Evolutionary conservation across 1,140 invertebrate genomes (phyloP).

Genomic region (Anoplolepis gracilipes): DNA sequence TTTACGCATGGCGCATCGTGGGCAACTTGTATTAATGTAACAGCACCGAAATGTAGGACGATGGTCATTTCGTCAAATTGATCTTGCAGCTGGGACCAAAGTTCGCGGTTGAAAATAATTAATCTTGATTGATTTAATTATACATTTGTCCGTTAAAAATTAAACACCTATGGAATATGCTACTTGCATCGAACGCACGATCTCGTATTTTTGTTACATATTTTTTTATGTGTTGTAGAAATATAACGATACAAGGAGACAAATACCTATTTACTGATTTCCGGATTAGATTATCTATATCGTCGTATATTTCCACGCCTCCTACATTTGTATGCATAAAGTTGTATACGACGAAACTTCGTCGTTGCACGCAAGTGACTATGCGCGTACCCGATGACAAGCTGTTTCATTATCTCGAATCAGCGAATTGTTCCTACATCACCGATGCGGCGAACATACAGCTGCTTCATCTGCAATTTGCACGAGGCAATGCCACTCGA

Average conservation of each 20-base stretch:
- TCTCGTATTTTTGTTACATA: conserved; percentile 29
- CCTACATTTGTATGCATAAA: conserved; percentile 9
- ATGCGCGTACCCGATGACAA: conserved; percentile 60
- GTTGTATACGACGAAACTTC: conserved; percentile 28
- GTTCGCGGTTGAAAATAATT: conserved; percentile 56
- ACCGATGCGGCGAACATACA: conserved; percentile 50
- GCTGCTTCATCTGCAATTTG: conserved; percentile 65
- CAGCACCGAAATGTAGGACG: conserved; percentile 5
- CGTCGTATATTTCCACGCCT: background rate
- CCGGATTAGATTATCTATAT: background rate
- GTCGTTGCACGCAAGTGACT: conserved; percentile 21
- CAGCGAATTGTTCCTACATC: conserved; percentile 61
- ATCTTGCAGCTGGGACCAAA: background rate
- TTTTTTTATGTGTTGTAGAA: background rate
- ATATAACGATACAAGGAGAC: background rate
- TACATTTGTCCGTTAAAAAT: conserved; percentile 59
- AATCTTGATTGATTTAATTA: conserved; percentile 73
- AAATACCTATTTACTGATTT: background rate
- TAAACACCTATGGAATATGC: conserved; percentile 38
- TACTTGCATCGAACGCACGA: background rate
- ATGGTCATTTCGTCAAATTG: conserved; percentile 56
- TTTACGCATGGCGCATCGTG: conserved; percentile 26
- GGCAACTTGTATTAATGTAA: conserved; percentile 25
- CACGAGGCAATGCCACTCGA: conserved; percentile 66
- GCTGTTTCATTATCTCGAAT: conserved; percentile 60